Conservation (phyloP, 1,140 invertebrate species). For the Lasioglossum albipes region DNA sequence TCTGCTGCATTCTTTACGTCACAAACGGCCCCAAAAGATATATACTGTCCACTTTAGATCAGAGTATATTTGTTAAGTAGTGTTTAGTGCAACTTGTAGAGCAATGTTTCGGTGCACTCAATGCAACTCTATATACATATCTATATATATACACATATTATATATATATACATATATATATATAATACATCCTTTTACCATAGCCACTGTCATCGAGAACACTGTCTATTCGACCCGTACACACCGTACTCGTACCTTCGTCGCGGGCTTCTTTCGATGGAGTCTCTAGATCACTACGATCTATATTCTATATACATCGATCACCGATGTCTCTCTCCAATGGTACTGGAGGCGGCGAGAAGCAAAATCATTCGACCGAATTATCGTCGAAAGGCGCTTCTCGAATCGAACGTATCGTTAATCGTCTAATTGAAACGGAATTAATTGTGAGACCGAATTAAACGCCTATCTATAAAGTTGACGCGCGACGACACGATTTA, state of each 20-base stretch:
- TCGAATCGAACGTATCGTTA: slow-evolving; percentile 1
- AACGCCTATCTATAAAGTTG: not conserved
- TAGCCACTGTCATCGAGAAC: slow-evolving; percentile 44
- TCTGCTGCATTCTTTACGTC: slow-evolving; percentile 45
- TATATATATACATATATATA: no score
- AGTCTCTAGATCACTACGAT: not conserved
- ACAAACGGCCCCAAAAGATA: slow-evolving; percentile 37
- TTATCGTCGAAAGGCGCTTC: not conserved
- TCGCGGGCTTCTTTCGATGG: not conserved
- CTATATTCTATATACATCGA: not conserved
- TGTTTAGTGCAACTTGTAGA: slow-evolving; percentile 66
- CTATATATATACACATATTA: no score
- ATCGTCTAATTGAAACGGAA: not conserved
- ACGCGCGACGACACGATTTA: not conserved
- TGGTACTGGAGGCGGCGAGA: slow-evolving; percentile 21
- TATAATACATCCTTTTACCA: slow-evolving; percentile 5
- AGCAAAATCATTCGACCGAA: not conserved
- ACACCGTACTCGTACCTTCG: slow-evolving; percentile 8
- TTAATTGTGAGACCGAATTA: no score
- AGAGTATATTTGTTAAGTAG: slow-evolving; percentile 61
- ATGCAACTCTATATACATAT: slow-evolving; percentile 49
- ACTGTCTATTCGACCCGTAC: slow-evolving; percentile 24
- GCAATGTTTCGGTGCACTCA: slow-evolving; percentile 61
- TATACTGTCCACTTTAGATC: slow-evolving; percentile 59
- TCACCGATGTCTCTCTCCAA: no score